Percentiles rank a stretch among this genome's conserved stretches.
Conservation (phyloP, 2,113 vertebrate species). For the Chunga burmeisteri region DNA sequence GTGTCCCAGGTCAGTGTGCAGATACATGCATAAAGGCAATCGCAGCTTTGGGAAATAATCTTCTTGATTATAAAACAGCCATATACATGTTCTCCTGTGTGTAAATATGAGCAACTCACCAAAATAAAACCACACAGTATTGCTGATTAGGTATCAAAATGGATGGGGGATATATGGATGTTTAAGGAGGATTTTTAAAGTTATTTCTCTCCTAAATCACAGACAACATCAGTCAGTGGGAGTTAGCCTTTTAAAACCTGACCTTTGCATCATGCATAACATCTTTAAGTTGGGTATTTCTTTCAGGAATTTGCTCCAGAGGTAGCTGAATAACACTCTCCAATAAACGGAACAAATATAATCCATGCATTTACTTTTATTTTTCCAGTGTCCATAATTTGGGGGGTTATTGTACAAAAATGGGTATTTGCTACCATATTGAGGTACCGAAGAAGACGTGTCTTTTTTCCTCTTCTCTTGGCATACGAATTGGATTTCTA, state of each 20-base stretch:
- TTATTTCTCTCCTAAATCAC: neutral
- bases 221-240: neutral
- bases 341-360: neutral
- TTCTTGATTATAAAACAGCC: neutral
- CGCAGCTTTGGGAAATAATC: conserved; percentile 2
- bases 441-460: neutral
- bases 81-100: neutral
- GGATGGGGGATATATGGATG: neutral
- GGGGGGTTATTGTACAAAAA: neutral
- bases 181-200: neutral
- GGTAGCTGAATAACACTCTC: neutral
- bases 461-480: neutral
- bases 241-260: neutral
- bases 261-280: neutral
- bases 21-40: neutral
- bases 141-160: neutral
- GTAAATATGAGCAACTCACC: neutral
- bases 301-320: neutral
- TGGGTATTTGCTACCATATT: neutral
- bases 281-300: neutral
- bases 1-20: neutral
- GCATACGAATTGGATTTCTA: neutral
- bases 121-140: neutral
- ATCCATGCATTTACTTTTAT: fast-evolving
- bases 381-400: neutral